Percentiles rank a stretch among this genome's conserved stretches.
These are phyloP conservation scores for Galeruca laticollis DNA, from an alignment of 2,888 invertebrate genomes.

Conservation along the genomic window DNA sequence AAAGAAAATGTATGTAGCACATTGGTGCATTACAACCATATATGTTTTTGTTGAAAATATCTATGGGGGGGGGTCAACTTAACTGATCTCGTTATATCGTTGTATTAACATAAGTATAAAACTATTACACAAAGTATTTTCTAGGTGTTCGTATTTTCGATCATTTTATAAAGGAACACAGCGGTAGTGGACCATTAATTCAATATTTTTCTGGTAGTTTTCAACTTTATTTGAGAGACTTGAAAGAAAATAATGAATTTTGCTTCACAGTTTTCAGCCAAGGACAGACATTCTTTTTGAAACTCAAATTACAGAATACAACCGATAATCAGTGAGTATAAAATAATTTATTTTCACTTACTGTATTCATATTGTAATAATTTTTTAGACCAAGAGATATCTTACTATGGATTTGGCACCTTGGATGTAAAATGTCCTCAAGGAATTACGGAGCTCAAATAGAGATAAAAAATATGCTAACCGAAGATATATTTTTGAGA, in stretches of 20 bases:
- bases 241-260: slow-evolving; percentile 51
- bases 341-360: background rate
- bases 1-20: too few species aligned
- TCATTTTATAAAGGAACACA: slow-evolving; percentile 61
- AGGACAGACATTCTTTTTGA: slow-evolving; percentile 59
- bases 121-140: slow-evolving; percentile 5
- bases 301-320: slow-evolving; percentile 43
- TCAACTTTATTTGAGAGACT: slow-evolving; percentile 53
- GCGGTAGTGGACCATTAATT: slow-evolving; percentile 58
- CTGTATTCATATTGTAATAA: slow-evolving; percentile 9
- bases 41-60: too few species aligned
- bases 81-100: too few species aligned
- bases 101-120: too few species aligned
- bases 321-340: slow-evolving; percentile 34
- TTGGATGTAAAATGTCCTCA: slow-evolving; percentile 53
- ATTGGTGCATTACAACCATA: too few species aligned
- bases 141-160: slow-evolving; percentile 56
- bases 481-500: slow-evolving; percentile 54
- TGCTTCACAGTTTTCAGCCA: slow-evolving; percentile 56
- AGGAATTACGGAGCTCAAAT: slow-evolving; percentile 58
- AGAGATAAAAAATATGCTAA: slow-evolving; percentile 51
- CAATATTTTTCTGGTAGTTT: slow-evolving; percentile 62
- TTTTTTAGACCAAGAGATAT: slow-evolving; percentile 37
- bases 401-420: slow-evolving; percentile 60
- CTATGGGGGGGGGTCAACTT: too few species aligned